Base-by-base conservation (phyloP, 2,113 vertebrate genomes). In the Pelusios castaneus region DNA sequence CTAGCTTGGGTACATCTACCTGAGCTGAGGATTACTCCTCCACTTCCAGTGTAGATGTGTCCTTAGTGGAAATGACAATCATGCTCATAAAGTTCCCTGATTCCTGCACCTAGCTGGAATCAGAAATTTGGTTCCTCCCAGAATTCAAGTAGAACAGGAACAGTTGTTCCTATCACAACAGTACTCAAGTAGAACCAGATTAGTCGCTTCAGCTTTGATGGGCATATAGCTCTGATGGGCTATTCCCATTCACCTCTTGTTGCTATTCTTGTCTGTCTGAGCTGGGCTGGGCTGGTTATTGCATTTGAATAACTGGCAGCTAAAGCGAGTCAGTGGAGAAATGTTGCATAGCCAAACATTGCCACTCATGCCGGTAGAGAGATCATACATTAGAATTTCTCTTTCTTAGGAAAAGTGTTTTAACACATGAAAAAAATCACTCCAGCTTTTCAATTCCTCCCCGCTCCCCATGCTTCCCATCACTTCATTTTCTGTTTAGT, bases 401-500 rank as follows among this genome's bases (percentile, higher is more conserved):
- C 5, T 13, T 3, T 8, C 38, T 56, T 19, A 27, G 56, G 80
- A 82, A 91, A 67, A 24, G 4, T 3, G 1, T 92, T 90, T 67
- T 10, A 56, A 4, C 52, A 75, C 29, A 41, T 54, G 13, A n/a
- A 60, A 73, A 89, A 54, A 9, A 80, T 9, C 7, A 34, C 16
- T 84, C 22, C 4, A 88, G 1, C 2, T 94, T 97, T 91, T 95
- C 14, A 80, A 6, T 75, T 47, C 27, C 51, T 75, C 60, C 11
- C 51, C 11, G 52, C 63, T 84, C 5, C 70, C 45, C 43, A 77
- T 41, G 38, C 19, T 10, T 29, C 52, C 94, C 45, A 77, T 67
- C 60, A 25, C 87, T 86, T 93, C 77, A 9, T 75, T 93, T 84
- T 76, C 55, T 67, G 89, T 93, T 56, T 34, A 16, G 82, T 54